Base-by-base conservation (phyloP, 2,888 invertebrate genomes). In the Conus canariensis region DNA sequence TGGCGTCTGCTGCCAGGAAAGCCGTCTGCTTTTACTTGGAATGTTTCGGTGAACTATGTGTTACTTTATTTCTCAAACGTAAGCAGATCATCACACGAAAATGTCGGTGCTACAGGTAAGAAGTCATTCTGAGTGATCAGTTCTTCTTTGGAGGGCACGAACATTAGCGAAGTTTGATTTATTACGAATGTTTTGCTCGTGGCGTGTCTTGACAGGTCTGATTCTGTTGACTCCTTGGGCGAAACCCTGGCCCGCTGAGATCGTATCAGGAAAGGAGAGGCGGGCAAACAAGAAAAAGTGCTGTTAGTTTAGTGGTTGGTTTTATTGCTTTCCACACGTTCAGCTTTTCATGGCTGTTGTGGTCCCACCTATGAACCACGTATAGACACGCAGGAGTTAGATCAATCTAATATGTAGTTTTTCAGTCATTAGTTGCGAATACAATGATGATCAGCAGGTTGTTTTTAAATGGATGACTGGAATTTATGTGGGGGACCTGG, bases 101-200 rank as follows among this genome's bases (percentile, higher is more conserved):
- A 87, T 87, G 87, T 87, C 87, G 87, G 87, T 87, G 25, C 74
- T 87, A 58, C 87, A 87, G 87, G 87, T 87, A 74, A 87, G 87
- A 74, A 19, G 6, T 16, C 5, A 59, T 74, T 87, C 25, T 64
- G 64, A 12, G 12, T 58, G 16, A 10, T 70, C 74, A 30, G n/a
- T 8, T 56, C 4, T 22, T 74, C 58, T 74, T 58, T 58, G 19
- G 8, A 59, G 59, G 45, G 67, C 30, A 14, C 25, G 14, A 6
- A 67, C n/a, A 60, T 70, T 19, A 30, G 60, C 1, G 6, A 87
- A 45, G 14, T 64, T 30, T 59, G 19, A 67, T 25, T 59, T 59
- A 16, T n/a, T 7, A 59, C 7, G 16, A 25, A 14, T 67, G 14
- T 30, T 45, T 10, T 59, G 3, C 12, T 14, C 14, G 14, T 12